These are phyloP conservation scores for Carpatolechia fugitivella DNA, from an alignment of 2,888 invertebrate genomes.

Conservation along the genomic window DNA sequence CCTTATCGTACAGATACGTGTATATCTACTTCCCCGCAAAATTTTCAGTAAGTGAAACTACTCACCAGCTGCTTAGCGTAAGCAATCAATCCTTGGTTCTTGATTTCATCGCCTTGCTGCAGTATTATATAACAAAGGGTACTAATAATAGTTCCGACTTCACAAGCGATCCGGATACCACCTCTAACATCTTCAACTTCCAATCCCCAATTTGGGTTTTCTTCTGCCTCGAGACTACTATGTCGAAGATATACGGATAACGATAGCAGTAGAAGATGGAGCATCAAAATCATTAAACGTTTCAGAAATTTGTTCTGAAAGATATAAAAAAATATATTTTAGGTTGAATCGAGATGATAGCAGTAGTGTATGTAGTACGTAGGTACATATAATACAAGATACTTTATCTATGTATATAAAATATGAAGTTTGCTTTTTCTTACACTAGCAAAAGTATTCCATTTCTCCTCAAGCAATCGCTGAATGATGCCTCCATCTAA, in stretches of 20 bases:
- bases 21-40: neutral
- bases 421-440: slow-evolving; percentile 29
- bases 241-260: slow-evolving; percentile 95
- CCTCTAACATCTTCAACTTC: slow-evolving; percentile 56
- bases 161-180: slow-evolving; percentile 85
- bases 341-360: no score
- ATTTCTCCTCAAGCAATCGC: slow-evolving; percentile 97
- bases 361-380: no score
- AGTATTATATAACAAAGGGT: slow-evolving; percentile 93
- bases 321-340: neutral
- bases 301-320: slow-evolving; percentile 94
- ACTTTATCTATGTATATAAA: no score
- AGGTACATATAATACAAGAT: no score
- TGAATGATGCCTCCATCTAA: slow-evolving; percentile 99
- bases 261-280: slow-evolving; percentile 93
- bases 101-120: slow-evolving; percentile 96
- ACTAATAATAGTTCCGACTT: slow-evolving; percentile 90
- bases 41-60: neutral
- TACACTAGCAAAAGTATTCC: slow-evolving; percentile 99
- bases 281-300: slow-evolving; percentile 90
- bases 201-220: slow-evolving; percentile 60
- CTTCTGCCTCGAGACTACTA: slow-evolving; percentile 57
- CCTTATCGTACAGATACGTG: neutral
- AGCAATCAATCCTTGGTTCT: slow-evolving; percentile 93
- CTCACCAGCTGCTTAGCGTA: slow-evolving; percentile 95